Conservation (phyloP, 2,797 vertebrate genomes). For the Sebastolobus alascanus region DNA sequence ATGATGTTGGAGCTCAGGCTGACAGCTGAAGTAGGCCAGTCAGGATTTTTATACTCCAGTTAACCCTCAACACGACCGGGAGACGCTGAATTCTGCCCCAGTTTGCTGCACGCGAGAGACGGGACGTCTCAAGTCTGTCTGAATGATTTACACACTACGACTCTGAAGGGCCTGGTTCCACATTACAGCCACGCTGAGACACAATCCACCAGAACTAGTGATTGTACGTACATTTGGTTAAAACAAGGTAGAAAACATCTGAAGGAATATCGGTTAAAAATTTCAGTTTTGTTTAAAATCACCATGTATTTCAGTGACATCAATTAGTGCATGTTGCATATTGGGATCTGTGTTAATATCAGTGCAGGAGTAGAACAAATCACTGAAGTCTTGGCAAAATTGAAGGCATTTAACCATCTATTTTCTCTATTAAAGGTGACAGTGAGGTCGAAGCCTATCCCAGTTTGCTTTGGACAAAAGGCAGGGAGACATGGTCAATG, state of each 20-base stretch:
- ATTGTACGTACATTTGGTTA: neutral
- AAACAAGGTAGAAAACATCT: neutral
- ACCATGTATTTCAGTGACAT: neutral
- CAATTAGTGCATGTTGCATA: neutral
- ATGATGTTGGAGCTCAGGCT: neutral
- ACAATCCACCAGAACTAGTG: neutral
- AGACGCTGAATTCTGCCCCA: conserved; percentile 47
- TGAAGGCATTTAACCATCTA: neutral
- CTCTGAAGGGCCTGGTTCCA: conserved; percentile 14
- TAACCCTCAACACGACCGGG: conserved; percentile 51
- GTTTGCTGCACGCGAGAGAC: conserved; percentile 42
- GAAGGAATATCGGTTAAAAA: neutral
- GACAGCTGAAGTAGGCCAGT: conserved; percentile 61
- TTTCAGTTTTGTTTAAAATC: neutral
- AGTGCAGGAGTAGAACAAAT: neutral
- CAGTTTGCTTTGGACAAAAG: neutral
- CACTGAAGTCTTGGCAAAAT: neutral
- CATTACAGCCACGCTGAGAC: neutral
- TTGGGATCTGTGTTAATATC: neutral
- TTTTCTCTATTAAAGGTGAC: neutral
- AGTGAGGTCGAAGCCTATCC: neutral
- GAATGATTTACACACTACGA: conserved; percentile 8
- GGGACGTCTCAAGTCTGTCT: conserved; percentile 36
- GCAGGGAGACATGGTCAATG: neutral
- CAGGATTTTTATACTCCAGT: conserved; percentile 73